Evolutionary conservation across 2,888 invertebrate genomes (phyloP), one percentile per base, ranked within the genome.

Genomic region (Priocnemis perturbator): DNA sequence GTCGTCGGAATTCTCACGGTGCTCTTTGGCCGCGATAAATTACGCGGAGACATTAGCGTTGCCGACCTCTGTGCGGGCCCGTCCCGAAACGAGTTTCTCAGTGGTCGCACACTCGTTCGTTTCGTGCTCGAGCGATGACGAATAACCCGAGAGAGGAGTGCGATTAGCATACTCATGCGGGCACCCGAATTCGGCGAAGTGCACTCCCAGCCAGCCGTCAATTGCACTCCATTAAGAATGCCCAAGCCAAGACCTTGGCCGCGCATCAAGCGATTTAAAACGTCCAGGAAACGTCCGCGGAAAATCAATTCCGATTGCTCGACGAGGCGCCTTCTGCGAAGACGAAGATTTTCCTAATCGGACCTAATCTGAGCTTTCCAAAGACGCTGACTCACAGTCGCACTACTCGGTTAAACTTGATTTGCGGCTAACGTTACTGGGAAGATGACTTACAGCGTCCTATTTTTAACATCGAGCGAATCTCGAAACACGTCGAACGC

Each of bases 191-290:
- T 79, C 70, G 67, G 59, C 76, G 67, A 77, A 75, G 67, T 50
- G 89, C 90, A 89, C 90, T 90, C 90, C 88, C 90, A 90, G 72
- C 69, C 77, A 75, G 73, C 69, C 70, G 70, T 73, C 48, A 50
- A 50, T 50, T 76, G 76, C 77, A 89, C 64, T 66, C 67, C 75
- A 74, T 75, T 78, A 67, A 69, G 62, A 57, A 65, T 63, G 63
- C 63, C 61, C 70, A 52, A 37, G 62, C 11, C 53, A 53, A 64
- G 76, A 69, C 77, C 69, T 76, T 77, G 76, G 45, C 61, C 61
- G 61, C 60, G 37, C 73, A 60, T 59, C 20, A 60, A 47, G 7
- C 62, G 60, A 44, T 56, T 48, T 70, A 55, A 70, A 74, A 67
- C 37, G 11, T 9, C 7, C 37, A 37, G 37, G 7, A 37, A 37